phyloP scores from a whole-genome alignment of 2,888 invertebrate species.

The Cybosia mesomella region DNA sequence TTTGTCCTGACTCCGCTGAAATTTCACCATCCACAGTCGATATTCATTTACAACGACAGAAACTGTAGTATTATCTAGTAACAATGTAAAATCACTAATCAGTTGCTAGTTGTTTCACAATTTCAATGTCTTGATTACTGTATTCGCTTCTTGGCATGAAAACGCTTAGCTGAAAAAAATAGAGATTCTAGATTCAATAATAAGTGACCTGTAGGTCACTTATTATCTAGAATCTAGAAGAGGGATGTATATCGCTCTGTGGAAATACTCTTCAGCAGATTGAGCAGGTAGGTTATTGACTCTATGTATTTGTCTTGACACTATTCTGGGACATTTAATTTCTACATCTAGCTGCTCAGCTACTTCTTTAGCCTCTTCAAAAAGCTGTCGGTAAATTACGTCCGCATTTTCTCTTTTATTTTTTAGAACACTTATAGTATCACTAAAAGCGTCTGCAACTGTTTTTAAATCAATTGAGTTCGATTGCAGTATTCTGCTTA shows the following conservation, averaged over 20 bases:
- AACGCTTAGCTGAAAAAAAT: not conserved
- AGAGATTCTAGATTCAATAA: too few relatives aligned
- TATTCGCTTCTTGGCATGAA: not conserved
- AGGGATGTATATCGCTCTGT: not conserved
- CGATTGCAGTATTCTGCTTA: too few relatives aligned
- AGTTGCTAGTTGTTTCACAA: not conserved
- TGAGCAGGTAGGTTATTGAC: not conserved
- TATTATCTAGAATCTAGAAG: not conserved
- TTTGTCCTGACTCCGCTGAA: not conserved
- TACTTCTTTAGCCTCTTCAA: too few relatives aligned
- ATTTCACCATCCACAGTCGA: conserved; percentile 1
- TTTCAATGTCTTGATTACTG: not conserved
- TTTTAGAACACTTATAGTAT: too few relatives aligned
- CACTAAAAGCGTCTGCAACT: too few relatives aligned
- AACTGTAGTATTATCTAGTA: too few relatives aligned
- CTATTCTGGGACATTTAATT: not conserved
- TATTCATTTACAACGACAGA: too few relatives aligned
- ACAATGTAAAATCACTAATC: not conserved
- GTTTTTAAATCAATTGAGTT: too few relatives aligned
- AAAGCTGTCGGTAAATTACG: too few relatives aligned
- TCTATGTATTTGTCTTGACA: not conserved
- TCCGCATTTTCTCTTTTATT: too few relatives aligned
- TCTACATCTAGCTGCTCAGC: not conserved
- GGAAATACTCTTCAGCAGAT: not conserved
- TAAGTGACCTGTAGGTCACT: too few relatives aligned